These are phyloP conservation scores for Rachycentron canadum DNA, from an alignment of 2,797 vertebrate species.

Conservation along the genomic window DNA sequence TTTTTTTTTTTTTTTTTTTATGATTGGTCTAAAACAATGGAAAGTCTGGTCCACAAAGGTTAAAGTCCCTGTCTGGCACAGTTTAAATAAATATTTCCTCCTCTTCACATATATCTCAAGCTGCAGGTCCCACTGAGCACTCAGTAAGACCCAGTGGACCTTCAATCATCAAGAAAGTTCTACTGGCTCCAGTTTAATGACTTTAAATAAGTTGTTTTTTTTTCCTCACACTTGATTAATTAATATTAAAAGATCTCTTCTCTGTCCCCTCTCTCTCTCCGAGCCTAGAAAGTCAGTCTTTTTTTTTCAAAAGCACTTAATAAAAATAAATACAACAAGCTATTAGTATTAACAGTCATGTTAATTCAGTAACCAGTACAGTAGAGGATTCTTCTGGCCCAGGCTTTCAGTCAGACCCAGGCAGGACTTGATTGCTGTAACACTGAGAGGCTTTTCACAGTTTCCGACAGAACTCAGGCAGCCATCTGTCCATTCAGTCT, in stretches of 20 bases:
- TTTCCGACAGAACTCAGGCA: conserved; percentile 90
- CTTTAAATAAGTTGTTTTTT: conserved; percentile 95
- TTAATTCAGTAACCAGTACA: conserved; percentile 95
- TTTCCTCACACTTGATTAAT: conserved; percentile 90
- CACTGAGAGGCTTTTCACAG: conserved; percentile 97
- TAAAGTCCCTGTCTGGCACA: conserved; percentile 89
- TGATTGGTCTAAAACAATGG: conserved; percentile 78
- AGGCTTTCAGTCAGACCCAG: conserved; percentile 77
- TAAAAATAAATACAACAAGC: conserved; percentile 99
- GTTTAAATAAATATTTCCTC: conserved; percentile 93
- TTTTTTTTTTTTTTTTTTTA: too few species aligned
- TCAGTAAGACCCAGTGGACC: conserved; percentile 88
- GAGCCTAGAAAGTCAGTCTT: conserved; percentile 89
- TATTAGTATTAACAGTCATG: conserved; percentile 97
- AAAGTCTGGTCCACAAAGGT: conserved; percentile 82
- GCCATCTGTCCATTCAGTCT: conserved; percentile 84
- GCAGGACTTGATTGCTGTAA: conserved; percentile 91
- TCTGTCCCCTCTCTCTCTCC: conserved; percentile 60
- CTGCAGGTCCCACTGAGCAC: conserved; percentile 80
- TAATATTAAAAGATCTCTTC: conserved; percentile 93
- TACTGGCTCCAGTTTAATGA: conserved; percentile 99
- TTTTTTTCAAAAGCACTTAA: conserved; percentile 91
- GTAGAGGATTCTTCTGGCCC: conserved; percentile 87
- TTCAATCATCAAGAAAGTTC: conserved; percentile 89
- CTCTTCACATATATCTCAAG: conserved; percentile 77